Base-by-base conservation (phyloP, 2,797 vertebrate genomes). In the Arrhamphus sclerolepis region DNA sequence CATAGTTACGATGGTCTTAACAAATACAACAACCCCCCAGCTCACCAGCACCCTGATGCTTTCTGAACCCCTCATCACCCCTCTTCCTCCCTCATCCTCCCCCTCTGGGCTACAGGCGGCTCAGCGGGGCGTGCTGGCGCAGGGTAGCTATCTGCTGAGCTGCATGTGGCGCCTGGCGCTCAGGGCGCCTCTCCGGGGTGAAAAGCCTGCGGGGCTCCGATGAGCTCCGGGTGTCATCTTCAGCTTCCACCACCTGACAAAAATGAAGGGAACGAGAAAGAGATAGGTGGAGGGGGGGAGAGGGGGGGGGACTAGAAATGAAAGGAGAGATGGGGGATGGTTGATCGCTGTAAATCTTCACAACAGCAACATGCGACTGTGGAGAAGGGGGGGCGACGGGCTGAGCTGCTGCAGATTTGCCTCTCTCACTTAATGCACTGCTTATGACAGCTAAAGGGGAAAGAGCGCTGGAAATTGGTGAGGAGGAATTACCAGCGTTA, bases 401-500 rank as follows among this genome's bases (percentile, higher is more conserved):
- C 56, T 55, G 77, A 66, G 73, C 92, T 92, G 91, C 91, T 87
- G 94, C 93, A 91, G 93, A 94, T 95, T 95, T 94, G 92, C 93
- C 92, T 94, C 92, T 92, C 92, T 92, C 93, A 91, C 92, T 95
- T 96, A 95, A 96, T 94, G 91, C 93, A 93, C 92, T 94, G 93
- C 94, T 96, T 93, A 96, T 94, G 95, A 95, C 93, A 92, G 95
- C 93, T 94, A 93, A 93, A 93, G 91, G 89, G 72, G 84, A 89
- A 65, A 87, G 68, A 88, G 85, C 80, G 85, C 82, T 88, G 89
- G 87, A 94, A 94, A 96, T 94, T 91, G 89, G 92, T 93, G 94
- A 93, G 94, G 91, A 92, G 90, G 93, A 95, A 95, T 95, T 93
- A 94, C 89, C 91, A 77, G 87, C 90, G 92, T 94, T 95, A 91